A percentile compares a stretch with the other conserved stretches of the same genome.
Conservation (phyloP, 1,140 invertebrate species). For the Leptinotarsa lineolata region DNA sequence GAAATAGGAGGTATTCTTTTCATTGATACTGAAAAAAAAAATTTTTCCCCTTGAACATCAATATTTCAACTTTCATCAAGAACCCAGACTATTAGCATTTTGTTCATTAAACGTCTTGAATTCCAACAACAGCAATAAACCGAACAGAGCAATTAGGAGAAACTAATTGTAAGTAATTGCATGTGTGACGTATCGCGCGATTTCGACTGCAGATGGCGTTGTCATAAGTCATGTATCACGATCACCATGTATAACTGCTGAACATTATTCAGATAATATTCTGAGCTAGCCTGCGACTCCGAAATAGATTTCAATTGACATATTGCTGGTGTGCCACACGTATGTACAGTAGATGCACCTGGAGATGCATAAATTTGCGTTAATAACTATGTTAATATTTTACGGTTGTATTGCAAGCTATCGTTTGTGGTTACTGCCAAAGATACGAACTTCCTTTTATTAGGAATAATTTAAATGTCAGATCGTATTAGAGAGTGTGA, state of each 20-base stretch:
- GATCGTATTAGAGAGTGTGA: not conserved
- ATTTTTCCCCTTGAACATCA: too few relatives aligned
- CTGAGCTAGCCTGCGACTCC: slow-evolving; percentile 17
- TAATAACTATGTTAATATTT: slow-evolving; percentile 31
- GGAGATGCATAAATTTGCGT: slow-evolving; percentile 27
- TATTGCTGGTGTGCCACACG: slow-evolving; percentile 26
- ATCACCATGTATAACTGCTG: slow-evolving; percentile 30
- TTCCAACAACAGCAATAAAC: not conserved
- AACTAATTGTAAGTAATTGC: slow-evolving; percentile 27
- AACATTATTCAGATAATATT: slow-evolving; percentile 32
- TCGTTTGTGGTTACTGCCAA: slow-evolving; percentile 26
- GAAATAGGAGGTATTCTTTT: too few relatives aligned
- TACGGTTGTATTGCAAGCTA: slow-evolving; percentile 21
- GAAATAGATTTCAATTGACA: slow-evolving; percentile 28
- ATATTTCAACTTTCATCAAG: too few relatives aligned
- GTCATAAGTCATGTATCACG: slow-evolving; percentile 31
- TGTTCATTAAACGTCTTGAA: not conserved
- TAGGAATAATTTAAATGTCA: slow-evolving; percentile 3
- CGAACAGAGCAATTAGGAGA: slow-evolving; percentile 16
- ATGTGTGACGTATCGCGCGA: slow-evolving; percentile 14
- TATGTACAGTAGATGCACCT: slow-evolving; percentile 25
- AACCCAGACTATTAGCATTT: not conserved
- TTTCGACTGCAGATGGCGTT: slow-evolving; percentile 28
- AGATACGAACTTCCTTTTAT: slow-evolving; percentile 5
- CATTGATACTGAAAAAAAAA: too few relatives aligned